phyloP scores from a whole-genome alignment of 2,113 vertebrate genomes.

The Himantopus leucocephalus region DNA sequence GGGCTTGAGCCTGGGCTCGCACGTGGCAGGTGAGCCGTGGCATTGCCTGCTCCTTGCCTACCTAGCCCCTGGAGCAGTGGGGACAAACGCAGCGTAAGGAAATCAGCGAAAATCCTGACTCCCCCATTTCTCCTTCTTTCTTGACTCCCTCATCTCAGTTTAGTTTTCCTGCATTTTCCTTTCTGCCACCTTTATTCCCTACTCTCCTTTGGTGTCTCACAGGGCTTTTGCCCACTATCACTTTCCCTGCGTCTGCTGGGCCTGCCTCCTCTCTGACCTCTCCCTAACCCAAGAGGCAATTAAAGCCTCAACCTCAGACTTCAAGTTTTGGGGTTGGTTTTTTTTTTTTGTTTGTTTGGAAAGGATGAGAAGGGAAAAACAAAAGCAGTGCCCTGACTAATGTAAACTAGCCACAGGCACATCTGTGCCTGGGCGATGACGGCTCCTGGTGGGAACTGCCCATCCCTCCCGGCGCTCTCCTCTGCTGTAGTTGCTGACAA shows the following conservation, averaged over 20 bases:
- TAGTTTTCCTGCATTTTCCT: neutral
- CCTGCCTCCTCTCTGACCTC: neutral
- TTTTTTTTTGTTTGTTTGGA: neutral
- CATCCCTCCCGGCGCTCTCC: neutral
- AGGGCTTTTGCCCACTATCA: neutral
- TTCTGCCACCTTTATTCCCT: neutral
- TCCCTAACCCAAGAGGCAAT: neutral
- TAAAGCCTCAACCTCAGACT: slow-evolving; percentile 8
- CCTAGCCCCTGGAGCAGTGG: neutral
- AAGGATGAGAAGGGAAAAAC: slow-evolving; percentile 18
- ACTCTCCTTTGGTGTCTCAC: neutral
- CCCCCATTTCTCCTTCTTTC: neutral
- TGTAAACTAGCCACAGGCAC: neutral
- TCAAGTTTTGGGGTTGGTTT: neutral
- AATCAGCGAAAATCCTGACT: neutral
- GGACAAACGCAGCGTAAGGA: neutral
- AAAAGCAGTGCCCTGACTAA: slow-evolving; percentile 20
- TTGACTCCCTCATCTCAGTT: neutral
- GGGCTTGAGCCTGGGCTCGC: neutral
- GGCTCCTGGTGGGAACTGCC: neutral
- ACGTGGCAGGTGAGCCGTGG: neutral
- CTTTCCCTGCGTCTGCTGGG: fast-evolving
- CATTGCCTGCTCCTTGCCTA: neutral
- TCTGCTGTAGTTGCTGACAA: neutral
- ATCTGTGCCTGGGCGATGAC: neutral